A percentile compares a stretch with the other conserved stretches of the same genome.
phyloP scores from a whole-genome alignment of 1,140 invertebrate species.

The Drosophila mauritiana region DNA sequence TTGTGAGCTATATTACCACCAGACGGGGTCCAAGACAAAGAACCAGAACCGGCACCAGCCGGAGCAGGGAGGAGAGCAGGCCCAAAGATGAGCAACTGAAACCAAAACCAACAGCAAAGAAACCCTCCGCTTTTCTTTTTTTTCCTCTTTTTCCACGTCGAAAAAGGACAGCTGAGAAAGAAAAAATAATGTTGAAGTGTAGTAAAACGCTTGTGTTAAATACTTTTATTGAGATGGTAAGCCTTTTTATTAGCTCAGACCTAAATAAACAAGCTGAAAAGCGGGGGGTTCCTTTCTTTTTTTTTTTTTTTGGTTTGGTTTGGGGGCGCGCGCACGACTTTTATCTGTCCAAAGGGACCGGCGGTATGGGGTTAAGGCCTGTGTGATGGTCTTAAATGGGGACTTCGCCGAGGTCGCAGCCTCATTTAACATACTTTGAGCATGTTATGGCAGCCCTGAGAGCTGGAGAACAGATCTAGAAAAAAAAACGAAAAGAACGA shows the following conservation, averaged over 20 bases:
- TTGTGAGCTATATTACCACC: conserved; percentile 48
- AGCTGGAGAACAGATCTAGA: conserved; percentile 17
- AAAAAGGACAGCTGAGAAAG: conserved; percentile 34
- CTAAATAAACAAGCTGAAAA: conserved; percentile 79
- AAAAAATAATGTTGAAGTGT: conserved; percentile 81
- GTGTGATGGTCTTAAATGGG: conserved; percentile 12
- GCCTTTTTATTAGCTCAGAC: conserved; percentile 84
- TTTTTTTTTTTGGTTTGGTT: not conserved
- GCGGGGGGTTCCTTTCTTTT: conserved; percentile 5
- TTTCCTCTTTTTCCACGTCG: not conserved
- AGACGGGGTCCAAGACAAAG: conserved; percentile 47
- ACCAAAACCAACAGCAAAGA: conserved; percentile 46
- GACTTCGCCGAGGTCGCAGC: conserved; percentile 38
- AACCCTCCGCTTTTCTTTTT: conserved; percentile 1
- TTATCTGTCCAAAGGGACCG: conserved; percentile 67
- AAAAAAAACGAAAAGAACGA: conserved; percentile 30
- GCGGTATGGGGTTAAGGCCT: conserved; percentile 18
- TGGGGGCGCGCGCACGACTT: conserved; percentile 38
- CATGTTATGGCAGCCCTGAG: conserved; percentile 60
- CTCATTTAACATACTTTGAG: conserved; percentile 76
- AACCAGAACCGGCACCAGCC: not conserved
- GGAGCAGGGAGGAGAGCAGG: not conserved
- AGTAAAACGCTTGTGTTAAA: conserved; percentile 84
- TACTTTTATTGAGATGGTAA: conserved; percentile 85
- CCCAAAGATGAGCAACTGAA: conserved; percentile 45